Evolutionary conservation across 2,888 invertebrate species (phyloP).

Genomic region (Margaritifera margaritifera): DNA sequence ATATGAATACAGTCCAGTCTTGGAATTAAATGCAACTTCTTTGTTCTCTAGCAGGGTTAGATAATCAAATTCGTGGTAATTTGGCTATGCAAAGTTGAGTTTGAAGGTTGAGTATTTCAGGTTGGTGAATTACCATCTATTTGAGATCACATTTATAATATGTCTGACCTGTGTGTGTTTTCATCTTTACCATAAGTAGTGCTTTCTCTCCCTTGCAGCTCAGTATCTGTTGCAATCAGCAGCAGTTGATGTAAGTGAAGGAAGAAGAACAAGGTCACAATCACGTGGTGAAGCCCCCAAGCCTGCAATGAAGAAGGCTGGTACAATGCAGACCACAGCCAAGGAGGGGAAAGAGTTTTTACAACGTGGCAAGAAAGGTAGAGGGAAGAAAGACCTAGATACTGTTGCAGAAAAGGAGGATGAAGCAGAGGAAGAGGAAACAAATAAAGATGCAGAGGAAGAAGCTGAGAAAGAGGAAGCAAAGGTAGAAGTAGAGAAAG

Average conservation of each 20-base stretch:
- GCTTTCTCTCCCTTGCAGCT: slow-evolving; percentile 36
- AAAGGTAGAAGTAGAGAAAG: not conserved
- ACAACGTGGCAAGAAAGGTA: slow-evolving; percentile 53
- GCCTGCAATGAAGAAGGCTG: slow-evolving; percentile 61
- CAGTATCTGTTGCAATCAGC: slow-evolving; percentile 46
- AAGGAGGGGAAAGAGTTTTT: slow-evolving; percentile 73
- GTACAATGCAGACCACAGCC: slow-evolving; percentile 80
- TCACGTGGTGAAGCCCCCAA: slow-evolving; percentile 41
- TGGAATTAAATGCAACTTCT: too few species aligned
- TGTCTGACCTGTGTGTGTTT: slow-evolving; percentile 1
- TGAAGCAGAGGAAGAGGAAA: slow-evolving; percentile 29
- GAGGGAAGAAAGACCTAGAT: slow-evolving; percentile 12
- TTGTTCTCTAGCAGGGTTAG: too few species aligned
- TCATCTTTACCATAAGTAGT: not conserved
- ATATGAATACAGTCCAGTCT: too few species aligned
- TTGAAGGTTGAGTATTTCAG: too few species aligned
- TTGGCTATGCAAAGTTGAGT: too few species aligned
- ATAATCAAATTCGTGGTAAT: too few species aligned
- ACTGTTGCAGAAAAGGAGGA: slow-evolving; percentile 28
- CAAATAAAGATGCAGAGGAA: slow-evolving; percentile 14
- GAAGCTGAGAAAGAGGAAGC: not conserved
- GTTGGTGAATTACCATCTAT: too few species aligned
- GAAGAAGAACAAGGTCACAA: slow-evolving; percentile 58
- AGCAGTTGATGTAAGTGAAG: slow-evolving; percentile 52
- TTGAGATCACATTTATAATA: not conserved